Conservation (phyloP, 2,113 vertebrate genomes). For the Stigmatopora nigra region DNA sequence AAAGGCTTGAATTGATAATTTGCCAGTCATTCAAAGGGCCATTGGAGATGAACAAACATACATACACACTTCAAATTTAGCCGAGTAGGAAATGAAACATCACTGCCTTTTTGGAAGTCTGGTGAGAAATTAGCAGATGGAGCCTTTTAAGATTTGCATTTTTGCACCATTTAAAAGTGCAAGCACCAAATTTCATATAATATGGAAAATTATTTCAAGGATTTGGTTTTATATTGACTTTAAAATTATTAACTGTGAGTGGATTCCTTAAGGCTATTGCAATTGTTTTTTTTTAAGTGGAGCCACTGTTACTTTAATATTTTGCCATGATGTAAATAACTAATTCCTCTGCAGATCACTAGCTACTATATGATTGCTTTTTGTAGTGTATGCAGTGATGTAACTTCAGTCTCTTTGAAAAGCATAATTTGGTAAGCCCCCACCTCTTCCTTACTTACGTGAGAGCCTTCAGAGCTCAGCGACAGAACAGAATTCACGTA, state of each 20-base stretch:
- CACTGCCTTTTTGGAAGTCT: neutral
- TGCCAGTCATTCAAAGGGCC: neutral
- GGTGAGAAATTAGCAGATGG: too few species aligned
- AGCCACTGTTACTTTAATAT: neutral
- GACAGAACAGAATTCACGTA: conserved; percentile 34
- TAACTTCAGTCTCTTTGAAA: neutral
- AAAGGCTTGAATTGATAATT: neutral
- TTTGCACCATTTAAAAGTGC: too few species aligned
- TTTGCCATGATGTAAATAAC: neutral
- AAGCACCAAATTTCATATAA: too few species aligned
- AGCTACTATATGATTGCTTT: neutral
- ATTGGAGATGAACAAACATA: neutral
- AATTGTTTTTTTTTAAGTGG: too few species aligned
- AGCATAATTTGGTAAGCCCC: neutral
- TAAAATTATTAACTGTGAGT: too few species aligned
- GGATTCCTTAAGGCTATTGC: too few species aligned
- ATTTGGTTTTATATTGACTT: too few species aligned
- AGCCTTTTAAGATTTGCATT: too few species aligned
- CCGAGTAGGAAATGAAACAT: neutral
- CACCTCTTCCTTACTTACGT: neutral
- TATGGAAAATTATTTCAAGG: too few species aligned
- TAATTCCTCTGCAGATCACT: neutral
- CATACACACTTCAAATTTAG: neutral
- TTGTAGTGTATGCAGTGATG: neutral
- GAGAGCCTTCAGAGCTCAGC: neutral